These are phyloP conservation scores for Chinchilla lanigera DNA, from an alignment of 2,113 vertebrate species.

Conservation along the genomic window DNA sequence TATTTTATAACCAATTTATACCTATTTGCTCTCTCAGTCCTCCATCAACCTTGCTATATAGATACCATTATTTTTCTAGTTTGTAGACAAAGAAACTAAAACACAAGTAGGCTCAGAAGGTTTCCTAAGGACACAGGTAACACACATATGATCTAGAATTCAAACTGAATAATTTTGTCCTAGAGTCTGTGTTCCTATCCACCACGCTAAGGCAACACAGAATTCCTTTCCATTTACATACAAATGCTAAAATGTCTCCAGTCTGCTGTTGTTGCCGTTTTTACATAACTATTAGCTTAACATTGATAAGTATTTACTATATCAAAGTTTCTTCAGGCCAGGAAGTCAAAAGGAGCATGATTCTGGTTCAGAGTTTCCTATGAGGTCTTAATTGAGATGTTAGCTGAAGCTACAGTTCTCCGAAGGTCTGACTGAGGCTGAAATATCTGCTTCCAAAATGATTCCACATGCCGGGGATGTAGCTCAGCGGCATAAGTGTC, in stretches of 20 bases:
- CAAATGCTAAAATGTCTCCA: neutral
- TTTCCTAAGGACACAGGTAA: neutral
- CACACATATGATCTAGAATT: neutral
- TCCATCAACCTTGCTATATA: neutral
- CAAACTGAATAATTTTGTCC: neutral
- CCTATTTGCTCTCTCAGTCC: neutral
- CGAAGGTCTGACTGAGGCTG: neutral
- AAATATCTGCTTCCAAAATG: neutral
- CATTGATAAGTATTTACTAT: conserved; percentile 17
- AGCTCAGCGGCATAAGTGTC: no score
- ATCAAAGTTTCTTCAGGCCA: neutral
- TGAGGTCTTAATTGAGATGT: neutral
- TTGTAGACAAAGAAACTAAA: conserved; percentile 33
- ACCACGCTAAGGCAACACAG: neutral
- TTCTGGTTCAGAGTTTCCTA: neutral
- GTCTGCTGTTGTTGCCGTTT: neutral
- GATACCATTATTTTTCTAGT: neutral
- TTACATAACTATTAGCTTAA: neutral
- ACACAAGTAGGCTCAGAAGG: neutral
- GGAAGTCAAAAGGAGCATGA: neutral
- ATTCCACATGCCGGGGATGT: no score
- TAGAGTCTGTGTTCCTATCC: neutral
- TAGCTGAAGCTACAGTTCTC: neutral
- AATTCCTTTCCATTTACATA: neutral
- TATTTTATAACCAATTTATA: neutral